Evolutionary conservation across 2,888 invertebrate species (phyloP).

Genomic region (Atrina japonica): DNA sequence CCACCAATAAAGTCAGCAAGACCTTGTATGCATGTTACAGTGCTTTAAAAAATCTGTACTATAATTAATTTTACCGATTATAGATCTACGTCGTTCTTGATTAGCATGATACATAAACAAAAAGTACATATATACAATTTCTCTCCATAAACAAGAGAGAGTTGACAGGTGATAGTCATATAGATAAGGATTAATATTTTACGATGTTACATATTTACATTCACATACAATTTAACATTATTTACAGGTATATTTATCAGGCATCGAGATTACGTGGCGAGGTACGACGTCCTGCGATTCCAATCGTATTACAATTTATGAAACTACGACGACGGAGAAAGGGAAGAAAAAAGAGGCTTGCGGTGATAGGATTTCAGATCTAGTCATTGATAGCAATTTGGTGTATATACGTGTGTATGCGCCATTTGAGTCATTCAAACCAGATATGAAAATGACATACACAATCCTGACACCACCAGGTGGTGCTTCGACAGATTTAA

Average conservation of each 20-base stretch:
- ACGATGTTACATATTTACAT: too few species aligned
- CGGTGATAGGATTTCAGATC: conserved; percentile 52
- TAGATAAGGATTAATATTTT: too few species aligned
- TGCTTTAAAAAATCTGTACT: too few species aligned
- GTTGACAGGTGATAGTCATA: too few species aligned
- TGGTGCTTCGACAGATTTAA: too few species aligned
- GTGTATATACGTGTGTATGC: conserved; percentile 70
- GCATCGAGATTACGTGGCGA: conserved; percentile 46
- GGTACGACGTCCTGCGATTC: conserved; percentile 54
- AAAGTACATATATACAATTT: too few species aligned
- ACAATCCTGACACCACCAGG: conserved; percentile 57
- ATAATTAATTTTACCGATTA: too few species aligned
- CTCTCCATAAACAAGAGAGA: too few species aligned
- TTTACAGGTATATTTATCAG: conserved; percentile 53
- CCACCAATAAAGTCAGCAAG: too few species aligned
- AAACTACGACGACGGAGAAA: conserved; percentile 65
- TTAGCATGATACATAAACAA: too few species aligned
- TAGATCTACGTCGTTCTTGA: too few species aligned
- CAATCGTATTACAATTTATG: conserved; percentile 74
- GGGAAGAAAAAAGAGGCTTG: conserved; percentile 61
- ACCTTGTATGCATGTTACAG: too few species aligned
- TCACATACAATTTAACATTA: neutral
- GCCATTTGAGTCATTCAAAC: conserved; percentile 56
- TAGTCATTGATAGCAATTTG: conserved; percentile 66
- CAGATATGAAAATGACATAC: conserved; percentile 62